Percentiles rank a stretch among this genome's conserved stretches.
These are phyloP conservation scores for Drosophila leontia DNA, from an alignment of 1,140 invertebrate genomes.

Conservation along the genomic window DNA sequence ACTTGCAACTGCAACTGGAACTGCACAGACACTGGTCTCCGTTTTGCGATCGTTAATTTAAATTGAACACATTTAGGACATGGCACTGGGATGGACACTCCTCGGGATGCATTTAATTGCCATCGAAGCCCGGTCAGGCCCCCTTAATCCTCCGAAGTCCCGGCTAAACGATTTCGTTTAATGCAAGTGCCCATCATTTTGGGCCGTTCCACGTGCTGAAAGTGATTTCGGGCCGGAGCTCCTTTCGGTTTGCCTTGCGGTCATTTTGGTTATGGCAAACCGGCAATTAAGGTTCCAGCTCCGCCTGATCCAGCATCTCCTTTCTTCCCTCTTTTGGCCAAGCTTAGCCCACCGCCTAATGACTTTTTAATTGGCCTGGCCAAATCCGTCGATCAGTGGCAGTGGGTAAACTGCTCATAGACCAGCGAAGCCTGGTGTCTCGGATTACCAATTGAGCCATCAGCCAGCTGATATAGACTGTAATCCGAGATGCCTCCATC, in stretches of 20 bases:
- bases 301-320: conserved; percentile 1
- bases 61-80: conserved; percentile 83
- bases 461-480: conserved; percentile 34
- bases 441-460: conserved; percentile 68
- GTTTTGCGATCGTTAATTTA: conserved; percentile 79
- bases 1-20: conserved; percentile 55
- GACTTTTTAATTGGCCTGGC: conserved; percentile 75
- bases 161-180: conserved; percentile 80
- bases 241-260: conserved; percentile 35
- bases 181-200: conserved; percentile 81
- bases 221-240: conserved; percentile 57
- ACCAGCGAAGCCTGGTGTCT: conserved; percentile 45
- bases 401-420: conserved; percentile 45
- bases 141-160: neutral
- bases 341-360: conserved; percentile 54
- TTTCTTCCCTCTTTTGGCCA: neutral
- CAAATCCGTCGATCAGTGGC: conserved; percentile 9
- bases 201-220: conserved; percentile 72
- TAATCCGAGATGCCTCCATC: conserved; percentile 62
- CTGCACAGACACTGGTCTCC: conserved; percentile 16
- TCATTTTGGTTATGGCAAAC: conserved; percentile 74
- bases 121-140: conserved; percentile 20
- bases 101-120: conserved; percentile 69
- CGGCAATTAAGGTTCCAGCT: conserved; percentile 66
- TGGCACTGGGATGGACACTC: conserved; percentile 43